Evolutionary conservation across 2,888 invertebrate genomes (phyloP).

Genomic region (Tetranychus truncatus): DNA sequence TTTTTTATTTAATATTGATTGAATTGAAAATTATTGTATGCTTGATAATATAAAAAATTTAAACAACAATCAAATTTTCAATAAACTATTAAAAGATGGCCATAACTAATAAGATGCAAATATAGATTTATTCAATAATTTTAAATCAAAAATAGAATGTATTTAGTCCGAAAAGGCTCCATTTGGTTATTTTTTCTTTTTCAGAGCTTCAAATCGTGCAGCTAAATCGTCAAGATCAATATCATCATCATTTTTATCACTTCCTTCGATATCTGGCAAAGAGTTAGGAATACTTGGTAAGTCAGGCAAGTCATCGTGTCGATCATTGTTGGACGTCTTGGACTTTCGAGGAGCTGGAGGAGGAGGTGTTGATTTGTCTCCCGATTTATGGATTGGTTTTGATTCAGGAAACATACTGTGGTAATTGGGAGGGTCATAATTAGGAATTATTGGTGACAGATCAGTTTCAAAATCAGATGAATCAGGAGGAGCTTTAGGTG

Average conservation of each 20-base stretch:
- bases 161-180: too few relatives aligned
- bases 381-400: not conserved
- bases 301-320: slow-evolving; percentile 43
- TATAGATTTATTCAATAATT: too few relatives aligned
- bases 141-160: too few relatives aligned
- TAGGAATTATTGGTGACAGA: not conserved
- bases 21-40: too few relatives aligned
- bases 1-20: too few relatives aligned
- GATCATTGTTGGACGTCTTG: slow-evolving; percentile 23
- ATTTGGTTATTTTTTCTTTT: slow-evolving; percentile 49
- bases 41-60: too few relatives aligned
- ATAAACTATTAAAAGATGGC: too few relatives aligned
- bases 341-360: slow-evolving; percentile 20
- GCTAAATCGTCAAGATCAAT: slow-evolving; percentile 78
- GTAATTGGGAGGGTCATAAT: not conserved
- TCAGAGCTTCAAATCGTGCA: slow-evolving; percentile 70
- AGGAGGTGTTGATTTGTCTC: not conserved
- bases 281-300: slow-evolving; percentile 59
- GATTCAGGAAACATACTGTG: not conserved
- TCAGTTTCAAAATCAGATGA: not conserved
- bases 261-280: slow-evolving; percentile 25
- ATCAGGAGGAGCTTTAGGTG: not conserved
- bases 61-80: too few relatives aligned
- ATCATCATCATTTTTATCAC: slow-evolving; percentile 28
- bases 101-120: too few relatives aligned